A percentile compares a stretch with the other conserved stretches of the same genome.
These are phyloP conservation scores for Macquaria ambigua DNA, from an alignment of 2,113 vertebrate genomes.

Conservation along the genomic window DNA sequence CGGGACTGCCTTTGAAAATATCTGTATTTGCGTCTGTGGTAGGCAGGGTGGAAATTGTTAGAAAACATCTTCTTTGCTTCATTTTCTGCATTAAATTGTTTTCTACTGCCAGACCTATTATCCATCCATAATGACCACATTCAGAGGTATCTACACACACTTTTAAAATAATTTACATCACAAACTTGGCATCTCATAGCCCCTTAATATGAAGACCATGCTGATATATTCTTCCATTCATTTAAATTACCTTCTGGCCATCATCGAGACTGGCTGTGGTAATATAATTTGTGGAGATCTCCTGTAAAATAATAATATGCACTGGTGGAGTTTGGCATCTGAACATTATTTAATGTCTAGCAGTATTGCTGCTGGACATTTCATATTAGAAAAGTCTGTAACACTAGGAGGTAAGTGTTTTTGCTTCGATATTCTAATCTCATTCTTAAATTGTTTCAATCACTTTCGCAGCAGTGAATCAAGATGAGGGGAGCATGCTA, in stretches of 20 bases:
- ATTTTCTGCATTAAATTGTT: no score
- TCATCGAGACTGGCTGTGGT: neutral
- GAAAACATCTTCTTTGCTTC: neutral
- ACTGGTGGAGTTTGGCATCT: constrained; percentile 16
- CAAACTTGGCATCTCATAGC: neutral
- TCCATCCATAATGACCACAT: no score
- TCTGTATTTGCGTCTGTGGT: no score
- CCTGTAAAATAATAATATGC: neutral
- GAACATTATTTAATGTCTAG: constrained; percentile 14
- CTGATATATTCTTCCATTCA: neutral
- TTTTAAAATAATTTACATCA: neutral
- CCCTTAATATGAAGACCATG: neutral
- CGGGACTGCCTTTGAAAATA: neutral
- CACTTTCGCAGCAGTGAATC: constrained; percentile 12
- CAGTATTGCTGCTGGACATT: constrained; percentile 22
- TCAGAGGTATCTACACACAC: no score
- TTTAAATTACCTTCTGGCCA: neutral
- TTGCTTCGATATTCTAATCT: constrained; percentile 6
- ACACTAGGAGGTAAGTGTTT: neutral
- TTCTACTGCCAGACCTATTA: neutral
- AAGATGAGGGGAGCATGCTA: neutral
- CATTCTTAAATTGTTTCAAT: constrained; percentile 14
- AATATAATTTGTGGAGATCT: constrained; percentile 3
- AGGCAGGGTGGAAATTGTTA: no score
- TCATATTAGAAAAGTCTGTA: neutral